These are phyloP conservation scores for Thunnus maccoyii DNA, from an alignment of 2,113 vertebrate genomes.

Conservation along the genomic window DNA sequence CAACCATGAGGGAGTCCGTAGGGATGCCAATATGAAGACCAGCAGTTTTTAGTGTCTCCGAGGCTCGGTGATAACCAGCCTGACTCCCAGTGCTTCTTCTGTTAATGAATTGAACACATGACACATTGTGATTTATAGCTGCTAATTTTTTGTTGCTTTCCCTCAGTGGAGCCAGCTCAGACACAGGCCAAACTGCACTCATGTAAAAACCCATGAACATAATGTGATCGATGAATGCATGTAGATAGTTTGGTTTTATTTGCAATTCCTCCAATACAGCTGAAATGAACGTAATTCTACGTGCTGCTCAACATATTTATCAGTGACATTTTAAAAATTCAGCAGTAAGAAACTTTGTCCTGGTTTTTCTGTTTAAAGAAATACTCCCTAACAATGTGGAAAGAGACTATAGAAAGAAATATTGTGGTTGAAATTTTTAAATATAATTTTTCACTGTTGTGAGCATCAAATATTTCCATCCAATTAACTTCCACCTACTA, in stretches of 20 bases:
- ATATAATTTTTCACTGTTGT: too few species aligned
- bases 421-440: too few species aligned
- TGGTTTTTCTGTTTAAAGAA: too few species aligned
- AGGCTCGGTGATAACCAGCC: not conserved
- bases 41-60: constrained; percentile 6
- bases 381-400: too few species aligned
- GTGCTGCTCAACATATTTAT: too few species aligned
- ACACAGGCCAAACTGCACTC: not conserved
- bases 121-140: constrained; percentile 45
- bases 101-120: constrained; percentile 36
- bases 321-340: too few species aligned
- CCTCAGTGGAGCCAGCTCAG: not conserved
- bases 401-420: too few species aligned
- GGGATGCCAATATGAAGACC: constrained; percentile 25
- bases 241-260: not conserved
- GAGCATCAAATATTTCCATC: too few species aligned
- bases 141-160: constrained; percentile 21
- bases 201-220: not conserved
- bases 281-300: too few species aligned
- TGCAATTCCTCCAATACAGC: too few species aligned
- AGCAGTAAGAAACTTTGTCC: too few species aligned
- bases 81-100: constrained; percentile 2
- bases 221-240: constrained; percentile 13
- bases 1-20: not conserved
- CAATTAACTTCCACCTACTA: too few species aligned